These are phyloP conservation scores for Siniperca chuatsi DNA, from an alignment of 2,113 vertebrate species.

Conservation along the genomic window DNA sequence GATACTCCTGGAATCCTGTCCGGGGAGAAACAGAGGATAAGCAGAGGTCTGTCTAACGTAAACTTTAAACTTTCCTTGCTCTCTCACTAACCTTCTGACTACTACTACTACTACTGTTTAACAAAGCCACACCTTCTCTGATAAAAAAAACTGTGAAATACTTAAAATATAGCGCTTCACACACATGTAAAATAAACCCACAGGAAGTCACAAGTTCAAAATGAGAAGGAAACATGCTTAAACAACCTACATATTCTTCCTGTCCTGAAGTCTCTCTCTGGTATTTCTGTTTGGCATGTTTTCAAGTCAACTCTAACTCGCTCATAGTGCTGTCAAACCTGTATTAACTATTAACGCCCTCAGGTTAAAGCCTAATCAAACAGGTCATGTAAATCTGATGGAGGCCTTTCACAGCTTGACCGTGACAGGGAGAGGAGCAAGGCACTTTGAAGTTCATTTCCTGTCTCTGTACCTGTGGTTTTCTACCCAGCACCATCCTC, in stretches of 20 bases:
- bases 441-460: constrained; percentile 38
- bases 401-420: constrained; percentile 24
- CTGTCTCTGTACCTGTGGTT: constrained; percentile 33
- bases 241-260: background rate
- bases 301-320: background rate
- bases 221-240: constrained; percentile 1
- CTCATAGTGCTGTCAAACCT: constrained; percentile 27
- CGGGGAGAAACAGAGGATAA: constrained; percentile 89
- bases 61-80: background rate
- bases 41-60: constrained; percentile 85
- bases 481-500: background rate
- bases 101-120: background rate
- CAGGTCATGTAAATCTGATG: constrained; percentile 20
- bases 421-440: background rate
- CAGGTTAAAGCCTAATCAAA: constrained; percentile 7
- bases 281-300: constrained; percentile 16
- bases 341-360: constrained; percentile 32
- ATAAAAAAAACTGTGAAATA: background rate
- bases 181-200: constrained; percentile 11
- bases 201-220: constrained; percentile 44
- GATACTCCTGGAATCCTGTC: constrained; percentile 93
- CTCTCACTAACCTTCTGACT: background rate
- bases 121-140: constrained; percentile 16
- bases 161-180: background rate
- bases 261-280: background rate